Percentiles rank a stretch among this genome's conserved stretches.
Conservation (phyloP, 2,888 invertebrate genomes). For the Eupithecia dodoneata region DNA sequence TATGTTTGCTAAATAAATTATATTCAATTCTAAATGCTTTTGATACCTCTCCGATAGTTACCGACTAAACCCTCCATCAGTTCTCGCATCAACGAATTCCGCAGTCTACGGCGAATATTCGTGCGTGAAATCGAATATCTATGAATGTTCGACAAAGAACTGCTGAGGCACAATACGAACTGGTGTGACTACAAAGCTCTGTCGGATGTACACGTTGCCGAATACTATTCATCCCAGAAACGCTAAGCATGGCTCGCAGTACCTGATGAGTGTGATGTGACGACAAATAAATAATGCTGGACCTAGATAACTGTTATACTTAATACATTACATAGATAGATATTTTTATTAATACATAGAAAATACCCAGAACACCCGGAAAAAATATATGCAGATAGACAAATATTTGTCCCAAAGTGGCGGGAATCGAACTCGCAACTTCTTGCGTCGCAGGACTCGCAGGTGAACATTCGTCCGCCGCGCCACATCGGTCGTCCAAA, state of each 20-base stretch:
- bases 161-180: not conserved
- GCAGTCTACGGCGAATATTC: constrained; percentile 6
- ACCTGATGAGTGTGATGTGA: not conserved
- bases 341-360: no score
- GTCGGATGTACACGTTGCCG: not conserved
- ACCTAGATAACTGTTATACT: no score
- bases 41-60: not conserved
- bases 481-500: not conserved
- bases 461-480: no score
- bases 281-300: no score
- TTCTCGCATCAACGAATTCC: not conserved
- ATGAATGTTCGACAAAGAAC: constrained; percentile 10
- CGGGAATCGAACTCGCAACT: no score
- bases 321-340: no score
- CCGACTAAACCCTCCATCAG: not conserved
- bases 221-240: not conserved
- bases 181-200: no score
- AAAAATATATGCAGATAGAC: no score
- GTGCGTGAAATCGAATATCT: constrained; percentile 12
- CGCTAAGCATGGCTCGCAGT: not conserved
- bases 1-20: no score
- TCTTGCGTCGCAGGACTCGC: no score
- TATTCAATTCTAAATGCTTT: not conserved
- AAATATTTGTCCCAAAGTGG: no score
- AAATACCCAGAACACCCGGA: no score